phyloP scores from a whole-genome alignment of 2,113 vertebrate genomes.

The Eleginops maclovinus region DNA sequence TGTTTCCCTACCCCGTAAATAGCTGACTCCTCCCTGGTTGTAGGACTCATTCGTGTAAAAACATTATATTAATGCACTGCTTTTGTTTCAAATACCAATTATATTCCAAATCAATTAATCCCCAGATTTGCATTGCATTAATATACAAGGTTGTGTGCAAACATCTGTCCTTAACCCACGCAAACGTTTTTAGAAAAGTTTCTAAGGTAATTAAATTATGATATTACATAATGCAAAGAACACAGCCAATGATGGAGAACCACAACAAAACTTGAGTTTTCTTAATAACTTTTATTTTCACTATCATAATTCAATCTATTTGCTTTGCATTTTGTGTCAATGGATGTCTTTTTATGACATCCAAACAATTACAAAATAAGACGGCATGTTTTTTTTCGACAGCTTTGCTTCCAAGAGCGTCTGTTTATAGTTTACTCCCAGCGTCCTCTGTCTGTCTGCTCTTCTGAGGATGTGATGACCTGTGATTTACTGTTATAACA shows the following conservation, averaged over 20 bases:
- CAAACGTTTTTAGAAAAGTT: not conserved
- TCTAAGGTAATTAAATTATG: too few relatives aligned
- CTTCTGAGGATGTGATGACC: constrained; percentile 27
- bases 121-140: not conserved
- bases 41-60: too few relatives aligned
- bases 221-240: not conserved
- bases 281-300: not conserved
- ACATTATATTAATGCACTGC: not conserved
- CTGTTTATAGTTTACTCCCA: not conserved
- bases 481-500: constrained; percentile 42
- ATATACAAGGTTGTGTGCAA: not conserved
- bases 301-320: not conserved
- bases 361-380: too few relatives aligned
- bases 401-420: not conserved
- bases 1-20: too few relatives aligned
- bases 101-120: not conserved
- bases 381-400: too few relatives aligned
- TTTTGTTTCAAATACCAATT: not conserved
- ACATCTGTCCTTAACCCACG: too few relatives aligned
- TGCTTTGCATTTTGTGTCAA: too few relatives aligned
- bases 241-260: not conserved
- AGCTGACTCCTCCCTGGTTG: too few relatives aligned
- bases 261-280: not conserved
- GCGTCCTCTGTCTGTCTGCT: constrained; percentile 19
- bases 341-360: too few relatives aligned